These are phyloP conservation scores for Zosterops lateralis DNA, from an alignment of 2,113 vertebrate species.

Conservation along the genomic window DNA sequence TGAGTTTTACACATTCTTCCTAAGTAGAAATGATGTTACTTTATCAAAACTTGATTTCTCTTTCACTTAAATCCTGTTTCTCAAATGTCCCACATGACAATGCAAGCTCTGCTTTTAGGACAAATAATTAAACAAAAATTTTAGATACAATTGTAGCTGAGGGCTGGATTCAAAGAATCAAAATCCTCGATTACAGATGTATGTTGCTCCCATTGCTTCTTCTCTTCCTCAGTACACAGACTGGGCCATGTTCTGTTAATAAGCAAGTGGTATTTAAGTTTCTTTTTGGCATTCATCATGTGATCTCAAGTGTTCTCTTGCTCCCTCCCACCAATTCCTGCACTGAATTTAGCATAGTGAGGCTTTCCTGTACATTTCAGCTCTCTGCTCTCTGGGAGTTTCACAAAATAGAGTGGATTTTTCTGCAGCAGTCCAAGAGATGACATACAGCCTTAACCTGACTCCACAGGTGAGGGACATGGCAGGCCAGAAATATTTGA, in stretches of 20 bases:
- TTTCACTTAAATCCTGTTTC: not conserved
- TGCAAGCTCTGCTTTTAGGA: not conserved
- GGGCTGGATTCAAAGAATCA: not conserved
- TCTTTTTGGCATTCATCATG: not conserved
- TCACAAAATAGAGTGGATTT: not conserved
- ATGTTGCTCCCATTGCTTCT: not conserved
- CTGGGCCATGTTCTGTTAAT: not conserved
- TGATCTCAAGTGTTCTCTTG: not conserved
- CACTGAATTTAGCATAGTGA: not conserved
- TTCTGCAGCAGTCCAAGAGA: not conserved
- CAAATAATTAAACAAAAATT: not conserved
- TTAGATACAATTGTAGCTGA: not conserved
- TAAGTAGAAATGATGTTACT: not conserved
- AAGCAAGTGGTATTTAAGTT: not conserved
- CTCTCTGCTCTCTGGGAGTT: not conserved
- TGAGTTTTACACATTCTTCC: not conserved
- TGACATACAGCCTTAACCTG: not conserved
- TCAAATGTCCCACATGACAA: not conserved
- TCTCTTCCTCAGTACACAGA: not conserved
- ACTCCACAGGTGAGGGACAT: not conserved
- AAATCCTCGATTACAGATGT: not conserved
- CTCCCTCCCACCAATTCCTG: not conserved
- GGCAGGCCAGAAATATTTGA: not conserved
- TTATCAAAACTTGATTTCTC: not conserved
- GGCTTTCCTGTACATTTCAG: not conserved